Conservation (phyloP, 2,888 invertebrate genomes). For the Spialia ferax region DNA sequence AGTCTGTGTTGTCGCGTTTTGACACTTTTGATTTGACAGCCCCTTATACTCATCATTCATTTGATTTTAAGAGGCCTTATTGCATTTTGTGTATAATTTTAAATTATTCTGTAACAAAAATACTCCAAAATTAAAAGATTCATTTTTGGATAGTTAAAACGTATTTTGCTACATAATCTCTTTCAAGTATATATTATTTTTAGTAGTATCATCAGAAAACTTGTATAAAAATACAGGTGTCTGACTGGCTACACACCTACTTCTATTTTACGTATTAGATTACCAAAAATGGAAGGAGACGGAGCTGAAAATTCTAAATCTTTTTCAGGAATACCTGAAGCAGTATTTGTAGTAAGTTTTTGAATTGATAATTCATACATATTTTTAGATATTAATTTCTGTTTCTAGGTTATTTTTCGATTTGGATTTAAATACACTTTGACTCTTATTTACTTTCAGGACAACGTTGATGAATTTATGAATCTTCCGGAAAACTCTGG, state of each 20-base stretch:
- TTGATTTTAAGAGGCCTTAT: too few species aligned
- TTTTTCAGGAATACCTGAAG: conserved; percentile 95
- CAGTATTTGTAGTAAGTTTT: conserved; percentile 93
- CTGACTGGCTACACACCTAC: too few species aligned
- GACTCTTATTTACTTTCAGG: conserved; percentile 82
- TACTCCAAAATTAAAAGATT: too few species aligned
- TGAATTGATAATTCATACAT: background rate
- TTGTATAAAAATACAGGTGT: conserved; percentile 8
- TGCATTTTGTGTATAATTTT: too few species aligned
- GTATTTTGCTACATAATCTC: background rate
- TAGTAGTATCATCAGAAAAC: conserved; percentile 4
- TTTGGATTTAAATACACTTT: too few species aligned
- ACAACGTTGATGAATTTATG: conserved; percentile 98
- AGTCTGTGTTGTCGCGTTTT: too few species aligned
- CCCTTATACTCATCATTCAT: too few species aligned
- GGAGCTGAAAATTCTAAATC: conserved; percentile 82
- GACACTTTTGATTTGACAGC: too few species aligned
- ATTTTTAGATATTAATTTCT: background rate
- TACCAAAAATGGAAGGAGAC: conserved; percentile 76
- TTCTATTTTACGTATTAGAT: background rate
- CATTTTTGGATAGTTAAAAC: background rate
- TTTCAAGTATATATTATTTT: background rate
- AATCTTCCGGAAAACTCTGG: conserved; percentile 92
- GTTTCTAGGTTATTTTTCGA: conserved; percentile 38
- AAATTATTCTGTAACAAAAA: too few species aligned